Evolutionary conservation across 2,113 vertebrate species (phyloP).

Genomic region (Oriolus oriolus): DNA sequence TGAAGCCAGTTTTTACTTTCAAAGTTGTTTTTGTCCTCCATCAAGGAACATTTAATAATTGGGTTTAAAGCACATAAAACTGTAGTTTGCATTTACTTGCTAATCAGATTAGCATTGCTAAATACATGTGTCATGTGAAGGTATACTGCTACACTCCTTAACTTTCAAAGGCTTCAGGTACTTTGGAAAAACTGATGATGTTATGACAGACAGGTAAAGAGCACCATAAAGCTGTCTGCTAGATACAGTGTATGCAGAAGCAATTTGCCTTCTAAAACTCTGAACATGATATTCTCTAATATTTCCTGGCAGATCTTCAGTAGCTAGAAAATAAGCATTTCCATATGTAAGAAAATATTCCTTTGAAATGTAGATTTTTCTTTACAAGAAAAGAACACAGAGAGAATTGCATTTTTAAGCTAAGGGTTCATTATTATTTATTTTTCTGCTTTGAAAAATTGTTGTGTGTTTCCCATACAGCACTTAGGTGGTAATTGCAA

Average conservation of each 20-base stretch:
- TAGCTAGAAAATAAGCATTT: conserved; percentile 61
- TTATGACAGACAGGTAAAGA: conserved; percentile 43
- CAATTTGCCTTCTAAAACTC: conserved; percentile 66
- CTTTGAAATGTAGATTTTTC: conserved; percentile 65
- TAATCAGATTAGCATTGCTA: conserved; percentile 52
- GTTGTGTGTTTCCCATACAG: conserved; percentile 16
- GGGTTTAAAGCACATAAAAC: background rate
- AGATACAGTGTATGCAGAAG: conserved; percentile 30
- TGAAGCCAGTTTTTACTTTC: background rate
- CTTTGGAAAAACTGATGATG: conserved; percentile 45
- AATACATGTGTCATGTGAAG: conserved; percentile 15
- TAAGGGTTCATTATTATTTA: conserved; percentile 29
- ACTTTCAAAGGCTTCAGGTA: conserved; percentile 38
- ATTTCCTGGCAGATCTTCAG: conserved; percentile 49
- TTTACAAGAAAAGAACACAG: conserved; percentile 29
- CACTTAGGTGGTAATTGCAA: conserved; percentile 26
- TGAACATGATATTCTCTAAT: conserved; percentile 45
- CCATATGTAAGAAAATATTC: conserved; percentile 55
- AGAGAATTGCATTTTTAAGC: conserved; percentile 23
- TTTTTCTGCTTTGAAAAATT: conserved; percentile 52
- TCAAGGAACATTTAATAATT: conserved; percentile 37
- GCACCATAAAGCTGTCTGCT: conserved; percentile 43
- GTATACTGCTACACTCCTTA: background rate
- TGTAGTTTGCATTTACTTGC: conserved; percentile 36
- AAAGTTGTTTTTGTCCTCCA: background rate